Percentiles rank a stretch among this genome's conserved stretches.
phyloP scores from a whole-genome alignment of 2,888 invertebrate genomes.

The Choristoneura rosaceana region DNA sequence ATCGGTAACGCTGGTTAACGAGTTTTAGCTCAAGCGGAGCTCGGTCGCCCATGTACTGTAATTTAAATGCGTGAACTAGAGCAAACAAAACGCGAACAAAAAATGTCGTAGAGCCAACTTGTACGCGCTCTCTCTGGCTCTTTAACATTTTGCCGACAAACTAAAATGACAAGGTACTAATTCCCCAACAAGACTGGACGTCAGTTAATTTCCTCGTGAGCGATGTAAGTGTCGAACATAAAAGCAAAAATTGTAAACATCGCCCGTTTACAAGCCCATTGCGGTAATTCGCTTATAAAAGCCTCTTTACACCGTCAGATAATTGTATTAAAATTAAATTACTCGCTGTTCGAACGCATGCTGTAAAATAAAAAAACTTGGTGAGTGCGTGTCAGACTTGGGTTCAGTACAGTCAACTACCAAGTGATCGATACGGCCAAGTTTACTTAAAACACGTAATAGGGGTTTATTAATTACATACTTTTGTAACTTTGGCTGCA shows the following conservation, averaged over 20 bases:
- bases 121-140: background rate
- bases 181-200: constrained; percentile 12
- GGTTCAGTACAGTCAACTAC: no score
- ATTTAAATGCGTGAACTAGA: no score
- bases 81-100: no score
- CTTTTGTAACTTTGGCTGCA: no score
- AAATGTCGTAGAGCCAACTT: no score
- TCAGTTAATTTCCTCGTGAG: constrained; percentile 27
- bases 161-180: constrained; percentile 21
- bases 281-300: constrained; percentile 61
- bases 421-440: no score
- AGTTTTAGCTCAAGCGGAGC: no score
- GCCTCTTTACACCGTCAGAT: constrained; percentile 34
- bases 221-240: constrained; percentile 44
- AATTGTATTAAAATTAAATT: constrained; percentile 11
- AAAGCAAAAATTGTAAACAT: constrained; percentile 64
- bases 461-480: no score
- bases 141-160: background rate
- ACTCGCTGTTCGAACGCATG: background rate
- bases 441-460: no score
- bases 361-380: background rate
- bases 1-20: no score
- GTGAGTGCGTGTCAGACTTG: no score
- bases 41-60: no score
- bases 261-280: constrained; percentile 65